Evolutionary conservation across 2,797 vertebrate genomes (phyloP), one percentile per base, ranked within the genome.

Genomic region (Strix occidentalis): DNA sequence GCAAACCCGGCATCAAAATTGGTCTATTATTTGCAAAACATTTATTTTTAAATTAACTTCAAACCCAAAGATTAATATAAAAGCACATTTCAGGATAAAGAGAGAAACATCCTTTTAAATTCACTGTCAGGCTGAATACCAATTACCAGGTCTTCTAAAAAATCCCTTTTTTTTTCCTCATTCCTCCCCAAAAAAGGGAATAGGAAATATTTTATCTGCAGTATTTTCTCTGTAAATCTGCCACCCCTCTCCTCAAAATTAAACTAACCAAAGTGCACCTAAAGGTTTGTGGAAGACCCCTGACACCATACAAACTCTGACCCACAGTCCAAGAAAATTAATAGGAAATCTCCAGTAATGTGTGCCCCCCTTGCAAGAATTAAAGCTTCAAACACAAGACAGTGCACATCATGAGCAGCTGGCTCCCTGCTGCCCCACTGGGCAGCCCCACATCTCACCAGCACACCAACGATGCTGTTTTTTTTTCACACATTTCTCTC

Each of bases 341-440:
- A 46, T 5, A 53, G 13, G 28, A 54, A 70, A 51, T 23, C 21
- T 66, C 31, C 45, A 43, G 21, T 4, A 10, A 10, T 0, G 5
- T 18, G 4, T 29, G 1, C 2, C 6, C 16, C 16, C 21, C 29
- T 26, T 11, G 5, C 57, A 72, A 82, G 74, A 84, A 43, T 0
- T 20, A n/a, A 54, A 69, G 37, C 28, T 85, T 35, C 69, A 48
- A 48, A 68, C 35, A 31, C 25, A 43, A 46, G 79, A 39, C 2
- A 0, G 24, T 3, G 1, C 1, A 4, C 6, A 6, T 16, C 70
- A 43, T 0, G 1, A 83, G 50, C 68, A 37, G 65, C 79, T 21
- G 8, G 33, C 33, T 84, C n/a, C 60, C 43, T 10, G 6, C 25
- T 57, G 60, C 33, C 45, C 54, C 24, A 5, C 0, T 1, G 65